Conservation (phyloP, 2,797 vertebrate species). For the Hydrophis major region DNA sequence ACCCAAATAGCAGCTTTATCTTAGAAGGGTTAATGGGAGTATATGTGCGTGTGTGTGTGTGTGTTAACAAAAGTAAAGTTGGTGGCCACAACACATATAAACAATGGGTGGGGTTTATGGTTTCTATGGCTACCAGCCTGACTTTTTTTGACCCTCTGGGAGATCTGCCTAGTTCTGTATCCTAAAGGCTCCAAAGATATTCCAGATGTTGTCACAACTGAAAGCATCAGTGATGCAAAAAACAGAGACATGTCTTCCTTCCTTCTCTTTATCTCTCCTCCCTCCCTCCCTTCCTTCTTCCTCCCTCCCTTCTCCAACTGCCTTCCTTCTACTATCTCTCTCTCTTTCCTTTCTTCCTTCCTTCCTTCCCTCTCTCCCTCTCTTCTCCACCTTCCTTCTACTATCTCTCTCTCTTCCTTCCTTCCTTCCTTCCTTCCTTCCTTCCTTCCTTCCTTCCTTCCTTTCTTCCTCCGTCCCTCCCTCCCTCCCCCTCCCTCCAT, state of each 20-base stretch:
- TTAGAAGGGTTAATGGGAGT: neutral
- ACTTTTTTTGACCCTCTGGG: neutral
- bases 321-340: too few relatives aligned
- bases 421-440: too few relatives aligned
- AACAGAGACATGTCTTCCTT: neutral
- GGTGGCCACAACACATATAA: neutral
- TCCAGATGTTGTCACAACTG: neutral
- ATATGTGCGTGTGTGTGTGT: too few relatives aligned
- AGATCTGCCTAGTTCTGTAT: neutral
- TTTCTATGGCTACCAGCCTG: neutral
- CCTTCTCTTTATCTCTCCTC: too few relatives aligned
- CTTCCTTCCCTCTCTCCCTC: too few relatives aligned
- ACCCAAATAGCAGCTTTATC: neutral
- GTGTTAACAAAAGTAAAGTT: neutral
- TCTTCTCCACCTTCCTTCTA: too few relatives aligned
- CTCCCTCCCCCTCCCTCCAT: neutral
- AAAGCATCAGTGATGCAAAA: neutral
- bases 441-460: too few relatives aligned
- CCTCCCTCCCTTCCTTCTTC: too few relatives aligned
- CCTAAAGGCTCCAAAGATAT: neutral
- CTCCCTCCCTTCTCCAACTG: too few relatives aligned
- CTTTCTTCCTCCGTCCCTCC: too few relatives aligned
- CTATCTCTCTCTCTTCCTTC: too few relatives aligned
- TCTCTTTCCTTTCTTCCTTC: too few relatives aligned
- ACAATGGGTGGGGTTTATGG: neutral